These are phyloP conservation scores for Zeuzera pyrina DNA, from an alignment of 2,888 invertebrate species.

Conservation along the genomic window DNA sequence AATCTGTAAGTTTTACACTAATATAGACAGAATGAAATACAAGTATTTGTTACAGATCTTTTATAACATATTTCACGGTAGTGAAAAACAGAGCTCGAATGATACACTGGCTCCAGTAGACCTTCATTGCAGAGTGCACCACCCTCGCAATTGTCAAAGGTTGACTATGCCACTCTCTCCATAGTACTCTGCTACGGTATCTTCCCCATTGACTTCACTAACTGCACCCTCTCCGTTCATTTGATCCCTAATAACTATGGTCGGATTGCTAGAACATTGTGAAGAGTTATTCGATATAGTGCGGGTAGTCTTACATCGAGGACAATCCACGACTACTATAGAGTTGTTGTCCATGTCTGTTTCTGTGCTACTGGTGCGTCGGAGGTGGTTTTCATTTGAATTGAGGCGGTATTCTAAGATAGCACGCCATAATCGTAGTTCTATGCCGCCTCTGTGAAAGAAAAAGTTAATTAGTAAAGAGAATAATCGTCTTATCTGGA, in stretches of 20 bases:
- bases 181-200: conserved; percentile 37
- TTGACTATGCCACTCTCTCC: conserved; percentile 44
- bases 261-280: conserved; percentile 44
- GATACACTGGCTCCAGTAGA: too few relatives aligned
- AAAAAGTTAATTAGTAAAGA: too few relatives aligned
- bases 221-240: too few relatives aligned
- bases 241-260: conserved; percentile 18
- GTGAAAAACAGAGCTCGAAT: too few relatives aligned
- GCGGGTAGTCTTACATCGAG: conserved; percentile 40
- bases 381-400: conserved; percentile 29
- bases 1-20: too few relatives aligned
- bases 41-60: too few relatives aligned
- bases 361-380: conserved; percentile 53
- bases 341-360: conserved; percentile 61
- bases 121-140: conserved; percentile 63
- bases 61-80: too few relatives aligned
- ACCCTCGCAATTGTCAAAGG: conserved; percentile 65
- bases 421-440: conserved; percentile 89
- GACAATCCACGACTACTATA: conserved; percentile 60
- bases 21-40: too few relatives aligned
- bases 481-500: too few relatives aligned
- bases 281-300: conserved; percentile 28
- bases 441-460: conserved; percentile 84
- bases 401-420: conserved; percentile 75
- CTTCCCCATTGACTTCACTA: conserved; percentile 42